A percentile compares a stretch with the other conserved stretches of the same genome.
phyloP scores from a whole-genome alignment of 2,888 invertebrate genomes.

The Synergus japonicus region DNA sequence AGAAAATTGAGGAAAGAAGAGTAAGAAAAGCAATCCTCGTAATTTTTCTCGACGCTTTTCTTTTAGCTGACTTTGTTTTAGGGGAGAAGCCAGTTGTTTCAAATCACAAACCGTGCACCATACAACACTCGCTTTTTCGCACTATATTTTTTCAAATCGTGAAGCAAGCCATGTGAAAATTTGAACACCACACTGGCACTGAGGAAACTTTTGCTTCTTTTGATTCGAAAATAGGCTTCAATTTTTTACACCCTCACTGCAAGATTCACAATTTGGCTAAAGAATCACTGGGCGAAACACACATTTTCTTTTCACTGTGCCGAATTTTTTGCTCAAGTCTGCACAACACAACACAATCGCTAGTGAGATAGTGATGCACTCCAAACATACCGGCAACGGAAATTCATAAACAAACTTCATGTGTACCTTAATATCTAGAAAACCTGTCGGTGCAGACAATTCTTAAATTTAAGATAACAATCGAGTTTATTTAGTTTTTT shows the following conservation, averaged over 20 bases:
- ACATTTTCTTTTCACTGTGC: slow-evolving; percentile 24
- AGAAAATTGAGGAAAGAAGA: not conserved
- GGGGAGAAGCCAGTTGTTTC: not conserved
- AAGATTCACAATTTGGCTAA: not conserved
- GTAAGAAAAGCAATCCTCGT: not conserved
- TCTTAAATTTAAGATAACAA: not conserved
- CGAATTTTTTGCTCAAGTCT: not conserved
- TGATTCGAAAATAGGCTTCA: not conserved
- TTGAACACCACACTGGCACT: slow-evolving; percentile 33
- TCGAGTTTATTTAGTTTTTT: not conserved
- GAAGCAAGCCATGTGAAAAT: slow-evolving; percentile 1
- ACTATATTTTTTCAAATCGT: slow-evolving; percentile 32
- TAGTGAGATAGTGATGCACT: not conserved
- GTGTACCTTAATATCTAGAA: slow-evolving; percentile 1
- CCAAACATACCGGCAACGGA: slow-evolving; percentile 9
- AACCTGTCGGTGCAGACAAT: slow-evolving; percentile 1
- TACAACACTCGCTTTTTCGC: slow-evolving; percentile 15
- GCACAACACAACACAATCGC: slow-evolving; percentile 35
- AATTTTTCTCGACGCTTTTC: slow-evolving; percentile 6
- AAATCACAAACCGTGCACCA: slow-evolving; percentile 16
- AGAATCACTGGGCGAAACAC: slow-evolving; percentile 13
- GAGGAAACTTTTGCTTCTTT: slow-evolving; percentile 8
- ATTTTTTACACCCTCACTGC: slow-evolving; percentile 20
- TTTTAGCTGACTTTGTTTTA: not conserved
- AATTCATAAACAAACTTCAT: slow-evolving; percentile 11